phyloP scores from a whole-genome alignment of 1,140 invertebrate species.

The Ruditapes philippinarum region DNA sequence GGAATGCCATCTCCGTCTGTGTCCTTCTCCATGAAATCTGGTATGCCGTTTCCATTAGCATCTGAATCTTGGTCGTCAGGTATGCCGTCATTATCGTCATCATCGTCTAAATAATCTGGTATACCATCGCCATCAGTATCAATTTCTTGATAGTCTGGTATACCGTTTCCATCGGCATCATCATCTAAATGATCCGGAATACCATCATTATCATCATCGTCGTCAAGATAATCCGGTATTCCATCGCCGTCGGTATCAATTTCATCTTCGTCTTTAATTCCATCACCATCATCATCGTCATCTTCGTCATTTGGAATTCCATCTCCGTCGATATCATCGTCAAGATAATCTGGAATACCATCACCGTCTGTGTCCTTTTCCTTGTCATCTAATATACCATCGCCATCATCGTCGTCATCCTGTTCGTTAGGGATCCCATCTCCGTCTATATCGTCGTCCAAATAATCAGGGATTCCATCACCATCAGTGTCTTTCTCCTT shows the following conservation, averaged over 20 bases:
- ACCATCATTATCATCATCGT: constrained; percentile 81
- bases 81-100: constrained; percentile 78
- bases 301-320: constrained; percentile 83
- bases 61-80: constrained; percentile 71
- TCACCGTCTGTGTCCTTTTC: constrained; percentile 79
- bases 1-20: constrained; percentile 81
- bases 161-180: constrained; percentile 80
- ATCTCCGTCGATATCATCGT: constrained; percentile 71
- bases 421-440: constrained; percentile 79
- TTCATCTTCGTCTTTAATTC: constrained; percentile 79
- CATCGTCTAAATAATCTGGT: constrained; percentile 43
- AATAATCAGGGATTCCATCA: constrained; percentile 82
- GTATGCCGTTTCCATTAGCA: constrained; percentile 79
- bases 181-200: constrained; percentile 80
- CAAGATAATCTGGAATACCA: constrained; percentile 80
- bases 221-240: constrained; percentile 80
- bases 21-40: constrained; percentile 78
- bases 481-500: constrained; percentile 77
- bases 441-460: constrained; percentile 77
- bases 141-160: constrained; percentile 75
- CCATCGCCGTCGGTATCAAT: constrained; percentile 83
- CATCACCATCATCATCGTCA: constrained; percentile 80
- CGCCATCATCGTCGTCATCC: constrained; percentile 79
- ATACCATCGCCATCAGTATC: constrained; percentile 83
- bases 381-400: constrained; percentile 79